phyloP scores from a whole-genome alignment of 2,888 invertebrate genomes.

The Rotaria magnacalcarata region DNA sequence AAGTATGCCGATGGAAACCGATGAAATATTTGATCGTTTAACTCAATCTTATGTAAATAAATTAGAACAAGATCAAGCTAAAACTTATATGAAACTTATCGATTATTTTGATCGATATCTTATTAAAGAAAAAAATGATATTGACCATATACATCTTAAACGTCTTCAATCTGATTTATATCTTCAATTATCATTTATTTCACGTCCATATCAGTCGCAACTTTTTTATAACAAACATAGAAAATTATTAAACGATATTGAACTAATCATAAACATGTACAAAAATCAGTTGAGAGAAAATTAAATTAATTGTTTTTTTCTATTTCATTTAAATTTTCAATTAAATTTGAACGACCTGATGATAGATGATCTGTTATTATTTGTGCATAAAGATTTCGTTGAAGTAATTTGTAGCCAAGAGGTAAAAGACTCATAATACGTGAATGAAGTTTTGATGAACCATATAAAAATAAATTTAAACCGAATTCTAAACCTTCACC shows the following conservation, averaged over 20 bases:
- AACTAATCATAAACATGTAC: not conserved
- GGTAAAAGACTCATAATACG: slow-evolving; percentile 67
- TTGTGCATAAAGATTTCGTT: slow-evolving; percentile 69
- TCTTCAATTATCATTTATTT: not conserved
- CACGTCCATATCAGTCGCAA: slow-evolving; percentile 10
- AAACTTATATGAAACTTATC: not conserved
- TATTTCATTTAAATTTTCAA: slow-evolving; percentile 12
- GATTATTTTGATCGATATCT: not conserved
- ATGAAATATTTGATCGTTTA: slow-evolving; percentile 10
- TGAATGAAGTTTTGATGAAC: slow-evolving; percentile 69
- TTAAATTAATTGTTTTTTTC: slow-evolving; percentile 13
- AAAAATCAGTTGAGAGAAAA: not conserved
- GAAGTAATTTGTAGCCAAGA: slow-evolving; percentile 72
- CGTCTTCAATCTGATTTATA: slow-evolving; percentile 26
- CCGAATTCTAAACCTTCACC: slow-evolving; percentile 85
- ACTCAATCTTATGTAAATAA: not conserved
- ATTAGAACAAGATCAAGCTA: not conserved
- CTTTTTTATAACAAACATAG: not conserved
- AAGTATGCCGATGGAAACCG: not conserved
- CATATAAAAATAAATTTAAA: slow-evolving; percentile 73
- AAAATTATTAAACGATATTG: not conserved
- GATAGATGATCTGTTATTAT: slow-evolving; percentile 72
- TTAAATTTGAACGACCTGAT: slow-evolving; percentile 30
- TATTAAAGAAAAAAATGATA: not conserved
- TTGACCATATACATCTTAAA: not conserved